phyloP scores from a whole-genome alignment of 2,113 vertebrate genomes.

The Rynchops niger region DNA sequence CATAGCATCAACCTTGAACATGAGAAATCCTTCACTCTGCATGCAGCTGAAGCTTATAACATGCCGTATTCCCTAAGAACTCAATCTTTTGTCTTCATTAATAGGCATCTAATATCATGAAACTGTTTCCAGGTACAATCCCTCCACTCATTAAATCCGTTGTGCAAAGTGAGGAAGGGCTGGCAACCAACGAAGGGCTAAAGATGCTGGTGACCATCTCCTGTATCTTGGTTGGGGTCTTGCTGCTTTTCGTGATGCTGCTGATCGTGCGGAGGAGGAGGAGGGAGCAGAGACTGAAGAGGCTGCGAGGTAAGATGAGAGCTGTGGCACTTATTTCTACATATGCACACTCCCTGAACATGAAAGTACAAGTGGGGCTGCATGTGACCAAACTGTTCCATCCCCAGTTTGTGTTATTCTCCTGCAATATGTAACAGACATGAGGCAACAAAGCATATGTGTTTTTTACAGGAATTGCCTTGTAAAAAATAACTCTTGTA shows the following conservation, averaged over 20 bases:
- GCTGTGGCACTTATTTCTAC: fast-evolving
- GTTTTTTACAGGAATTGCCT: background rate
- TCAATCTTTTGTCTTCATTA: slow-evolving; percentile 8
- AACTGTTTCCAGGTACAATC: slow-evolving; percentile 87
- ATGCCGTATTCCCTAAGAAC: slow-evolving; percentile 12
- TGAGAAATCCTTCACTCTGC: background rate
- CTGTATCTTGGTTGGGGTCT: slow-evolving; percentile 88
- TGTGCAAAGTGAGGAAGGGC: slow-evolving; percentile 89
- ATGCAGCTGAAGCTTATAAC: background rate
- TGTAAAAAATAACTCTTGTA: background rate
- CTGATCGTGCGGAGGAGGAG: slow-evolving; percentile 90
- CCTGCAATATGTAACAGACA: background rate
- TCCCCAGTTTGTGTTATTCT: background rate
- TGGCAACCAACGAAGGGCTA: slow-evolving; percentile 91
- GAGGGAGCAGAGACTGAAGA: slow-evolving; percentile 94
- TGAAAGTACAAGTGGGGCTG: background rate
- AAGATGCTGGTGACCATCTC: slow-evolving; percentile 99
- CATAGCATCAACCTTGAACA: background rate
- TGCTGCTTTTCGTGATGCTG: slow-evolving; percentile 91
- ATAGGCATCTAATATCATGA: slow-evolving; percentile 61
- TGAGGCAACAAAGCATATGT: background rate
- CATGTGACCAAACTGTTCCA: background rate
- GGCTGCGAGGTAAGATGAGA: slow-evolving; percentile 86
- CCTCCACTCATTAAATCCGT: slow-evolving; percentile 93
- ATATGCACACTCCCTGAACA: background rate